phyloP scores from a whole-genome alignment of 1,140 invertebrate genomes.

The Bombus picipes region DNA sequence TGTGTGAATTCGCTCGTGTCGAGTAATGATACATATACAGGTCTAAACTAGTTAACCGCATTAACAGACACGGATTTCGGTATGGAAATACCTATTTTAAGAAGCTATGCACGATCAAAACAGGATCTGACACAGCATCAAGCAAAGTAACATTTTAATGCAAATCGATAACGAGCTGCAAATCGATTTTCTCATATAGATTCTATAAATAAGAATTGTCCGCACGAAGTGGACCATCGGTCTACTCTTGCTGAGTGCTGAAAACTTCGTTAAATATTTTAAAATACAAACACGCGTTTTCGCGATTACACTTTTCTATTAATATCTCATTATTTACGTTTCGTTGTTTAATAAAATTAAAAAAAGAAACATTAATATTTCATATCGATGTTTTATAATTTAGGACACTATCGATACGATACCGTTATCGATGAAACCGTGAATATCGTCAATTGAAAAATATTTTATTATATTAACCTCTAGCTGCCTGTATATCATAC shows the following conservation, averaged over 20 bases:
- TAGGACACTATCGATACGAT: not conserved
- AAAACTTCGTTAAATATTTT: not conserved
- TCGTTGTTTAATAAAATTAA: not conserved
- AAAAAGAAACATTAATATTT: not conserved
- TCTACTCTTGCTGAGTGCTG: not conserved
- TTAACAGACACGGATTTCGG: not conserved
- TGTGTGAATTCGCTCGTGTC: too few species aligned
- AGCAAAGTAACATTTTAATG: not conserved
- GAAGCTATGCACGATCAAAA: not conserved
- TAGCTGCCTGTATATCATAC: not conserved
- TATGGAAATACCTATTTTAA: not conserved
- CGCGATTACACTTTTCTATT: too few species aligned
- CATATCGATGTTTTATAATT: not conserved
- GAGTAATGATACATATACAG: conserved; percentile 7
- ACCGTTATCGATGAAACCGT: not conserved
- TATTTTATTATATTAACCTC: not conserved
- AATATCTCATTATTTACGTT: not conserved
- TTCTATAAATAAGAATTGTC: not conserved
- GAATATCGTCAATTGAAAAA: not conserved
- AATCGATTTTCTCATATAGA: not conserved
- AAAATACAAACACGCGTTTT: not conserved
- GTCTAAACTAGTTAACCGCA: not conserved
- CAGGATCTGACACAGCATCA: not conserved
- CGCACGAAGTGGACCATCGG: too few species aligned
- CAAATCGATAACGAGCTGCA: not conserved